Base-by-base conservation (phyloP, 1,140 invertebrate species). In the Acyrthosiphon pisum region DNA sequence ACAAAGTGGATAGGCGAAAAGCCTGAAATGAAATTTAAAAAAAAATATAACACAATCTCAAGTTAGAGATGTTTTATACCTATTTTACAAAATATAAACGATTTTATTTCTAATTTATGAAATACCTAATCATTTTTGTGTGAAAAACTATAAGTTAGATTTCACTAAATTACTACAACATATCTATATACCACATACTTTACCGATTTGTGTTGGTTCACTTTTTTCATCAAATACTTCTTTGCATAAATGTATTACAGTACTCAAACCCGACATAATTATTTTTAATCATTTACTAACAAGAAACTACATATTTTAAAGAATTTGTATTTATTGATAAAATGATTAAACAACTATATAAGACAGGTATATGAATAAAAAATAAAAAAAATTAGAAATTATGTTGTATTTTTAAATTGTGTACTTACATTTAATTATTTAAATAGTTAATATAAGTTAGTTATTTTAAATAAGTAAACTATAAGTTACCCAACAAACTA, bases 141-240 rank as follows among this genome's bases (percentile, higher is more conserved):
- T n/a, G 30, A 68, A 68, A n/a, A 68, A 68, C 60, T 60, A 30
- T 9, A 60, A 30, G 6, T 4, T 68, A 41, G 37, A 83, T 23
- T 84, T 26, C 3, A 35, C 35, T 41, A 23, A 41, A 37, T 41
- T 84, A 44, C 9, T 44, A 23, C 37, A 41, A 41, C 23, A 84
- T 41, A 41, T 84, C 20, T 8, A 44, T 84, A 81, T 23, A 26
- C 0, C 1, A 23, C n/a, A 56, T 53, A 89, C 94, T 95, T 95
- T 95, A 98, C 97, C 97, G 96, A 97, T 97, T 93, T 96, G 96
- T 35, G 97, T 97, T 91, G 97, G 97, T 94, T 97, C 96, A 94
- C 97, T 97, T 93, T 96, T 96, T 95, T 97, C 97, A 95, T 98
- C 97, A 95, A 98, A 98, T 91, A 98, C 96, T 95, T 98, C 97